Evolutionary conservation across 2,888 invertebrate genomes (phyloP), one percentile per base, ranked within the genome.

Genomic region (Venusia cambrica): DNA sequence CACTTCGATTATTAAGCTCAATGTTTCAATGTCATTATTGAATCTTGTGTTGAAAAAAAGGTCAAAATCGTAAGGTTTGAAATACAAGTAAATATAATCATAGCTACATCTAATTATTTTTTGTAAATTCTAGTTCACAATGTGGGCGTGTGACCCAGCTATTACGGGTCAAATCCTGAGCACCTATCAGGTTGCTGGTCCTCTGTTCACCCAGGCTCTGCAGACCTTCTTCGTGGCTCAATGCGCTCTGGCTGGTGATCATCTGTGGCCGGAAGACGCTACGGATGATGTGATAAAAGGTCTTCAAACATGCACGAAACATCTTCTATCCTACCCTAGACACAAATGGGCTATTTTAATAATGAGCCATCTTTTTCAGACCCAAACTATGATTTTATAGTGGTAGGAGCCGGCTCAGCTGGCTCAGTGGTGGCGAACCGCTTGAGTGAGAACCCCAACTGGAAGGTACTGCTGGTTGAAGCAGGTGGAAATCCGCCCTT

Each of bases 351-450:
- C n/a, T n/a, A n/a, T n/a, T n/a, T n/a, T n/a, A n/a, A n/a, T n/a
- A n/a, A n/a, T n/a, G n/a, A n/a, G n/a, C n/a, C n/a, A n/a, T 18
- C 3, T 8, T 32, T 72, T 67, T 9, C 52, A 74, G 78, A 77
- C 51, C 74, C 76, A 1, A 87, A 89, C 44, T 90, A 90, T 49
- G 91, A 91, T 50, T 93, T 90, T 54, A 72, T 91, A 8, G 79
- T 90, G 10, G 80, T 92, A 2, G 92, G 92, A 0, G 90, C 88
- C 0, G 92, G 92, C 0, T 90, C 91, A 0, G 91, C 91, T 0
- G 92, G 92, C 1, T 85, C 89, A 1, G 90, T 91, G 2, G 56
- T 92, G 0, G 91, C 89, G 0, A 91, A 90, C 51, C 75, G 92
- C 14, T 66, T 91, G 0, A 88, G 89, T 20, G 91, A 90, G 54